Evolutionary conservation across 1,140 invertebrate genomes (phyloP).

Genomic region (Drosophila chauvacae): DNA sequence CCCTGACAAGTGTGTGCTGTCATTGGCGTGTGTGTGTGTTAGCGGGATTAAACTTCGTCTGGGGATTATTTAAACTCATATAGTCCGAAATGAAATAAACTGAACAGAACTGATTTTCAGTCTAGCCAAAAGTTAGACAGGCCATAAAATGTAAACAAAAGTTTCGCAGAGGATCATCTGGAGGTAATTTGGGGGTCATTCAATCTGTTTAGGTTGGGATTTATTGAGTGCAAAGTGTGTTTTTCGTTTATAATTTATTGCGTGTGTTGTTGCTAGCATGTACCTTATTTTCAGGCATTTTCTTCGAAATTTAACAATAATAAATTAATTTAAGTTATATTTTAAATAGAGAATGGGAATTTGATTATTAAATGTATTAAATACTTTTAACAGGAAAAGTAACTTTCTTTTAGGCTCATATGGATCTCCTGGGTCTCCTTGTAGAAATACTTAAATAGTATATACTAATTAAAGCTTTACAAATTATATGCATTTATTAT

Average conservation of each 20-base stretch:
- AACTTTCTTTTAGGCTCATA: no score
- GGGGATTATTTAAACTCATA: conserved; percentile 51
- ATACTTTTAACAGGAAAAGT: no score
- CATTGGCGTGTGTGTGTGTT: conserved; percentile 13
- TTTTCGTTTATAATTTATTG: conserved; percentile 14
- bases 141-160: conserved; percentile 44
- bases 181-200: conserved; percentile 25
- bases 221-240: conserved; percentile 2
- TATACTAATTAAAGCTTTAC: no score
- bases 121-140: conserved; percentile 53
- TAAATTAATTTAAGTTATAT: neutral
- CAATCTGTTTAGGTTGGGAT: conserved; percentile 15
- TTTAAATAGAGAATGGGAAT: neutral
- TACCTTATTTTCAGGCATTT: neutral
- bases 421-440: no score
- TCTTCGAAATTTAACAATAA: no score
- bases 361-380: no score
- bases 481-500: no score
- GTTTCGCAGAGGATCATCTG: conserved; percentile 33
- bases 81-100: conserved; percentile 34
- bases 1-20: conserved; percentile 36
- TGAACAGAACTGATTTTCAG: conserved; percentile 37
- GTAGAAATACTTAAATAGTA: no score
- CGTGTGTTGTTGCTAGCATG: neutral
- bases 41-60: conserved; percentile 45